phyloP scores from a whole-genome alignment of 2,797 vertebrate species.

The Sitta carolinensis region DNA sequence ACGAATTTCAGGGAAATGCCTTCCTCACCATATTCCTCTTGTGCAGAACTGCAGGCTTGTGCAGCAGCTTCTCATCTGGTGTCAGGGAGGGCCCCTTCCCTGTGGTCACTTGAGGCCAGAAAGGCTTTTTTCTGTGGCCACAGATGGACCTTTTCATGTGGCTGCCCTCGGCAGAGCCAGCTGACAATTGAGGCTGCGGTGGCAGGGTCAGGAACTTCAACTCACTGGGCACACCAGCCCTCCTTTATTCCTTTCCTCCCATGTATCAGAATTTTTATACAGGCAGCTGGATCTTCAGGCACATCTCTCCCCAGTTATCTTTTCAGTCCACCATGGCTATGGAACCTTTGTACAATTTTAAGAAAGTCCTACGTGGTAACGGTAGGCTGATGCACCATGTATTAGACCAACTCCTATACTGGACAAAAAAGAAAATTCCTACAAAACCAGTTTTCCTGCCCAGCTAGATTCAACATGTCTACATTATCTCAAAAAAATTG shows the following conservation, averaged over 20 bases:
- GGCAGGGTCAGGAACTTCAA: not conserved
- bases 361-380: not conserved
- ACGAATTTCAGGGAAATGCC: not conserved
- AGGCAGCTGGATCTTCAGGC: not conserved
- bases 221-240: not conserved
- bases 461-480: not conserved
- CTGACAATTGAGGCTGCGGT: not conserved
- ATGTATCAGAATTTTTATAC: not conserved
- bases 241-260: not conserved
- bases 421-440: not conserved
- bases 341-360: not conserved
- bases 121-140: not conserved
- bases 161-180: not conserved
- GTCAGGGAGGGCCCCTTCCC: not conserved
- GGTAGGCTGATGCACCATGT: not conserved
- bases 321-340: not conserved
- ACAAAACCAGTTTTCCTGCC: not conserved
- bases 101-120: not conserved
- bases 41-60: not conserved
- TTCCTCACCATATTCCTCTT: not conserved
- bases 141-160: not conserved
- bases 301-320: not conserved
- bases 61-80: not conserved
- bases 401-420: not conserved
- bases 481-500: not conserved